Evolutionary conservation across 2,113 vertebrate species (phyloP).

Genomic region (Charadrius vociferus): DNA sequence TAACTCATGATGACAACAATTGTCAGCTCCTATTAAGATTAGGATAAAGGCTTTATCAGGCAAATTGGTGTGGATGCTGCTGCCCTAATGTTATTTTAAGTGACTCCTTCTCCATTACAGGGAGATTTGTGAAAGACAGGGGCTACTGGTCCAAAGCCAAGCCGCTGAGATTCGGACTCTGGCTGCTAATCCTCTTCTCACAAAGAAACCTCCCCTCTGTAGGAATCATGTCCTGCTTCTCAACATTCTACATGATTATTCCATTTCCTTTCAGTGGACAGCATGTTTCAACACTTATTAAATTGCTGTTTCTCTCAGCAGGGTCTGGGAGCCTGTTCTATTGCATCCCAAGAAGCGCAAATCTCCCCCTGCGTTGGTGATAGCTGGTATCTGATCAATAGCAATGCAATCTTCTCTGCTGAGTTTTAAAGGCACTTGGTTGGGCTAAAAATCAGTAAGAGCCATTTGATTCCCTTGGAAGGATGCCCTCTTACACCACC

Average conservation of each 20-base stretch:
- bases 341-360: neutral
- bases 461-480: neutral
- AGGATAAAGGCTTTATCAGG: conserved; percentile 16
- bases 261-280: neutral
- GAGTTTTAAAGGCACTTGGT: neutral
- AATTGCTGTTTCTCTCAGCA: neutral
- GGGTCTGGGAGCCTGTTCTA: neutral
- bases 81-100: neutral
- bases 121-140: neutral
- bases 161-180: rapidly evolving
- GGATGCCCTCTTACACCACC: neutral
- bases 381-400: neutral
- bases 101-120: neutral
- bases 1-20: conserved; percentile 31
- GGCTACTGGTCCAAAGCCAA: neutral
- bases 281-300: neutral
- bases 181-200: neutral
- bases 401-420: neutral
- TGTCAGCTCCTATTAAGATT: conserved; percentile 45
- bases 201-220: neutral
- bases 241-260: neutral
- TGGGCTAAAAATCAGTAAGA: neutral
- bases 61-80: neutral
- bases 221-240: neutral
- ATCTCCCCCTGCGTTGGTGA: neutral